Conservation (phyloP, 2,113 vertebrate genomes). For the Oncorhynchus mykiss region DNA sequence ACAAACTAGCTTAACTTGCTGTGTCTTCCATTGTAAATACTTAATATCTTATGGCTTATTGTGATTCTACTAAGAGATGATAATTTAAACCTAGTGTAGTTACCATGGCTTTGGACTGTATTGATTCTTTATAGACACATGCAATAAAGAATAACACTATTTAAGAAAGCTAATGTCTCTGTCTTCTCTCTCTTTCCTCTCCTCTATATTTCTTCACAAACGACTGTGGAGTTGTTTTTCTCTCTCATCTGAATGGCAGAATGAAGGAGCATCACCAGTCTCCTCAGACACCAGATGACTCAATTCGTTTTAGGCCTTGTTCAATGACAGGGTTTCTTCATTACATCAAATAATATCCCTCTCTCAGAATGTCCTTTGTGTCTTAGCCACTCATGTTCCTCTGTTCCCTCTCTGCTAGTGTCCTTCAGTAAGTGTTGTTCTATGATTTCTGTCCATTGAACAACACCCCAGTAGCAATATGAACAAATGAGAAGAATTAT, state of each 20-base stretch:
- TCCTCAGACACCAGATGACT: constrained; percentile 46
- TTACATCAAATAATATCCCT: constrained; percentile 3
- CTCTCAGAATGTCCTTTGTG: constrained; percentile 6
- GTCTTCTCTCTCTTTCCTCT: constrained; percentile 17
- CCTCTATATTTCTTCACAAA: constrained; percentile 5
- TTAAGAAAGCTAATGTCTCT: constrained; percentile 80
- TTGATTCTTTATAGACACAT: constrained; percentile 97
- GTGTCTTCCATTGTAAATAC: constrained; percentile 93
- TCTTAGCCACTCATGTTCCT: constrained; percentile 11
- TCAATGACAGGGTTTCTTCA: constrained; percentile 29
- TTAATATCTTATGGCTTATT: constrained; percentile 84
- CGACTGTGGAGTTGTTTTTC: background rate
- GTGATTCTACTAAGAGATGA: constrained; percentile 84
- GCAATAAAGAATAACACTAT: constrained; percentile 97
- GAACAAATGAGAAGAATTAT: background rate
- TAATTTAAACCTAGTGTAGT: constrained; percentile 86
- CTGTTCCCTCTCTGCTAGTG: constrained; percentile 20
- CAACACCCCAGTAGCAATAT: constrained; percentile 17
- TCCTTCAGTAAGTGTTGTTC: constrained; percentile 3
- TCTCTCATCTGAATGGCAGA: constrained; percentile 8
- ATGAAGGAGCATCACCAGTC: constrained; percentile 1
- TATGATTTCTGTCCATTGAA: constrained; percentile 21
- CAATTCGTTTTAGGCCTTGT: constrained; percentile 29
- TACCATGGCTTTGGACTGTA: constrained; percentile 91
- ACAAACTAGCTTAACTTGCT: constrained; percentile 77